Percentiles rank a stretch among this genome's conserved stretches.
phyloP scores from a whole-genome alignment of 2,113 vertebrate genomes.

The Struthio camelus region DNA sequence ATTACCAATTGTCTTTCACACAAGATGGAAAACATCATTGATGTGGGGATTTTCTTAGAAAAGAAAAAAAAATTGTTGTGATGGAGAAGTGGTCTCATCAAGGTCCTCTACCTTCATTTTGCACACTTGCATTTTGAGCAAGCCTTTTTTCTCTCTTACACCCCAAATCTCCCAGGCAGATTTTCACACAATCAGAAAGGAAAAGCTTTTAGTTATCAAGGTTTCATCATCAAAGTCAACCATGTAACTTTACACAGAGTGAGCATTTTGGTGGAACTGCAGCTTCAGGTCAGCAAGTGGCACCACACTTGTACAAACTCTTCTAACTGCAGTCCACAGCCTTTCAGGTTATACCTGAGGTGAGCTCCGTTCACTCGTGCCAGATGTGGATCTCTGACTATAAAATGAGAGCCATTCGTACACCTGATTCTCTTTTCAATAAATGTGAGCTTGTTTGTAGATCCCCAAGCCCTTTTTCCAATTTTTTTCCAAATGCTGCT shows the following conservation, averaged over 20 bases:
- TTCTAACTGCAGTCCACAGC: neutral
- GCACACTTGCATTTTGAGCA: neutral
- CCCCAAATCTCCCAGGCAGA: accelerated
- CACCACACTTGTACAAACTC: accelerated
- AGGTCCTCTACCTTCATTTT: neutral
- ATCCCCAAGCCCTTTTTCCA: neutral
- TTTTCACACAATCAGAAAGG: neutral
- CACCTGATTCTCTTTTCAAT: neutral
- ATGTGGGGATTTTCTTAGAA: neutral
- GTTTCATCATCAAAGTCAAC: neutral
- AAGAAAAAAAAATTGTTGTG: neutral
- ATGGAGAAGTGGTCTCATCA: neutral
- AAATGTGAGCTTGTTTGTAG: neutral
- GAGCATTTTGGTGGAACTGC: neutral
- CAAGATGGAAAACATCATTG: neutral
- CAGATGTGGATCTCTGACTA: neutral
- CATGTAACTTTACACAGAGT: neutral
- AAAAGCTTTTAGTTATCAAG: neutral
- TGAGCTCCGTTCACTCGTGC: neutral
- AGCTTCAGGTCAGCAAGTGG: neutral
- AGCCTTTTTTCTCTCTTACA: neutral
- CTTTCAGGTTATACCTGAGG: neutral
- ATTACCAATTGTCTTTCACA: neutral
- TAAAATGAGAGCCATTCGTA: neutral
- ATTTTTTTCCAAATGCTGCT: neutral